Conservation (phyloP, 1,140 invertebrate species). For the Plectus sambesii region DNA sequence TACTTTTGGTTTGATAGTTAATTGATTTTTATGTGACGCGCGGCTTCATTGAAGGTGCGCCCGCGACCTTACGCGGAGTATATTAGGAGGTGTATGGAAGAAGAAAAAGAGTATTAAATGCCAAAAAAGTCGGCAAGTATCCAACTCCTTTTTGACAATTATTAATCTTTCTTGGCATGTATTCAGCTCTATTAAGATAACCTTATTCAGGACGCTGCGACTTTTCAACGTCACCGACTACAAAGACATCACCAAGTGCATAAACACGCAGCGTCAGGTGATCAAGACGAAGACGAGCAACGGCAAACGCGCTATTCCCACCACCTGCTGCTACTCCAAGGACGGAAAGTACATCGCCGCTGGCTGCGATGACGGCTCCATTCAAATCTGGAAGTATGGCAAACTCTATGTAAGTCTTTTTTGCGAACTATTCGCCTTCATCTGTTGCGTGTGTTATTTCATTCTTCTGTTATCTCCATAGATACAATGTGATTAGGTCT, state of each 20-base stretch:
- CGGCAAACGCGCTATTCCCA: constrained; percentile 77
- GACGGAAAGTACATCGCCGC: constrained; percentile 79
- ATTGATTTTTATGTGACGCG: too few relatives aligned
- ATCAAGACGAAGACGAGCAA: constrained; percentile 78
- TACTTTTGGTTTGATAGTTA: constrained; percentile 11
- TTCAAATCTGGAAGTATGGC: constrained; percentile 93
- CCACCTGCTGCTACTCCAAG: constrained; percentile 66
- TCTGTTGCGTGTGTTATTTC: constrained; percentile 52
- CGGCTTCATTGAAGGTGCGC: too few relatives aligned
- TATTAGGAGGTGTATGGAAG: too few relatives aligned
- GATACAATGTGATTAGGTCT: neutral
- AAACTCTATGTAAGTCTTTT: constrained; percentile 52
- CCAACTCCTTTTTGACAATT: neutral
- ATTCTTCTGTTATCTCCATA: neutral
- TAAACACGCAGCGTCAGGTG: constrained; percentile 61
- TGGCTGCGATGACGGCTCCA: constrained; percentile 84
- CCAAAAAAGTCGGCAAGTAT: too few relatives aligned
- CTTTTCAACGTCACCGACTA: constrained; percentile 70
- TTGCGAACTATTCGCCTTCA: constrained; percentile 4
- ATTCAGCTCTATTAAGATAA: constrained; percentile 10
- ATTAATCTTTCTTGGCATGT: neutral
- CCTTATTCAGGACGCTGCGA: constrained; percentile 66
- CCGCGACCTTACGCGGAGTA: too few relatives aligned
- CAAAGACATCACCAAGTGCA: constrained; percentile 51
- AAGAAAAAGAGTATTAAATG: too few relatives aligned